Base-by-base conservation (phyloP, 2,888 invertebrate species). In the Morpho helenor region DNA sequence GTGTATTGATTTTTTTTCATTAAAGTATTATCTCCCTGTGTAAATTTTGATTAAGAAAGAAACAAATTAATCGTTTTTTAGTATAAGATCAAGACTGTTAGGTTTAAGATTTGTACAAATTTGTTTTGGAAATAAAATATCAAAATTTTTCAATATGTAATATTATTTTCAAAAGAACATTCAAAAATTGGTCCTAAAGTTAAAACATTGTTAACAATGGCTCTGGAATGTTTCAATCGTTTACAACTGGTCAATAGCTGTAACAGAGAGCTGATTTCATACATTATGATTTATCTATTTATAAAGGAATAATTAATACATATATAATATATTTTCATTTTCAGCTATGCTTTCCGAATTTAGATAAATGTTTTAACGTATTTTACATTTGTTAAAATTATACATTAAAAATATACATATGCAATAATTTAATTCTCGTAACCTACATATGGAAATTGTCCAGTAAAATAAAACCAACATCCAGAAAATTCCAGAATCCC, bases 151-250 rank as follows among this genome's bases (percentile, higher is more conserved):
- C 82, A 88, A 88, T 89, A 89, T 87, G 87, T 82, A 89, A 89
- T 90, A 89, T 87, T 89, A 89, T 89, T 90, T 87, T 88, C 86
- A 87, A 45, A 89, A 89, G 87, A 89, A 89, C 86, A 80, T 87
- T 89, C 82, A 88, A 90, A 90, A 90, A 89, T 89, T 89, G 89
- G 89, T 89, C 89, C 89, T 89, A 89, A 89, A 84, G 76, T 87
- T 89, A 89, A 89, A 89, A 88, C 86, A 87, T 86, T 85, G 82
- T 87, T 88, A 89, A 90, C 90, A 90, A 89, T 89, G 86, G 87
- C 84, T 87, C 87, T 90, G 90, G 90, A 90, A 90, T 90, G 90
- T 90, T 73, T 75, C 77, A 80, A 79, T 82, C 80, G 82, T 84
- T 79, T 82, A 79, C 75, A 79, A 79, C 77, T 78, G 76, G 76